Base-by-base conservation (phyloP, 2,888 invertebrate species). In the Diogma glabrata region DNA sequence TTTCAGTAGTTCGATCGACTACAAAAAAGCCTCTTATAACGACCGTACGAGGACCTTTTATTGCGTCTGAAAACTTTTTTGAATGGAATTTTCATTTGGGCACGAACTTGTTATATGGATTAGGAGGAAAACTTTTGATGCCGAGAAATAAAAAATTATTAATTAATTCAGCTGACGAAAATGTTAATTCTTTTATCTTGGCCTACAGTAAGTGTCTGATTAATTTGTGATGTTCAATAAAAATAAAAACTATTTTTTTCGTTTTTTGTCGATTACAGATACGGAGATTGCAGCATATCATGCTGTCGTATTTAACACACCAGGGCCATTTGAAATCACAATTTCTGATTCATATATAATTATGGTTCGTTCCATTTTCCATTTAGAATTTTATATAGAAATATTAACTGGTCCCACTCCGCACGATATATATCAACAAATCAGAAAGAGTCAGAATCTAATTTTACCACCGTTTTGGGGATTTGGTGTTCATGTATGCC, bases 1-100 rank as follows among this genome's bases (percentile, higher is more conserved):
- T 53, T 51, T 50, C 47, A 24, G 36, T 53, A 5, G 10, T 20
- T 22, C 40, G 53, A n/a, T 30, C 36, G 10, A 26, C 19, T 9
- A 23, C 47, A 20, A 48, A 45, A n/a, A 12, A 51, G 36, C 38
- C 43, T 7, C 40, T 53, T 33, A 24, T 53, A 7, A 51, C 51
- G 10, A 51, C 53, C 8, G 33, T 51, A 10, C 50, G 53, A 4
- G 53, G 53, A 5, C 47, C 53, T 24, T 38, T 53, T 14, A 53
- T 53, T 23, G 53, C 43, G 4, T 49, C 50, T 22, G 36, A 51
- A 20, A 48, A 48, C 17, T 53, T 33, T 38, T 48, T 53, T 9
- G 53, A 53, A 22, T 53, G 53, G 53, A 53, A 28, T 36, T 14
- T 51, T 26, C 30, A 48, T 38, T 12, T 53, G 19, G 38, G 38